Evolutionary conservation across 1,140 invertebrate genomes (phyloP).

Genomic region (Trinorchestia longiramus): DNA sequence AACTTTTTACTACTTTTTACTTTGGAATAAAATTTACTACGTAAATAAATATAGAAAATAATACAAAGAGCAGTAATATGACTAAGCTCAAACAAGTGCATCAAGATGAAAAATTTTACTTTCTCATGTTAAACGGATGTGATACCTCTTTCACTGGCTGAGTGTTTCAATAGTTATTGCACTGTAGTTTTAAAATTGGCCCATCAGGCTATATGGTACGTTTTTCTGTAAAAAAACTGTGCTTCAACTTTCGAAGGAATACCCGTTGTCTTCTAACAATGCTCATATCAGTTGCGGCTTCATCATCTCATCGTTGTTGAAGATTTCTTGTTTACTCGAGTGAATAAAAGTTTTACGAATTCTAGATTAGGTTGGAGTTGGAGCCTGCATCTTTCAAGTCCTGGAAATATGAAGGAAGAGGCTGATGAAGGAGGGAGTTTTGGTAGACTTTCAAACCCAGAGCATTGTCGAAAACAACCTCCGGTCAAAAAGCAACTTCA

Average conservation of each 20-base stretch:
- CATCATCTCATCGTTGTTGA: neutral
- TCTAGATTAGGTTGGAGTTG: neutral
- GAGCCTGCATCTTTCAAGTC: neutral
- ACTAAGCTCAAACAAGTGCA: neutral
- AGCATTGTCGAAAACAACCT: neutral
- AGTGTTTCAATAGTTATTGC: neutral
- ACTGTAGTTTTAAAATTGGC: neutral
- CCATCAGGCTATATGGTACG: neutral
- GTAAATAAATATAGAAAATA: neutral
- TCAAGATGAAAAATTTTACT: too few relatives aligned
- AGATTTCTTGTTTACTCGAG: neutral
- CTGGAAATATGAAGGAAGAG: neutral
- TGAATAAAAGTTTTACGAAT: neutral
- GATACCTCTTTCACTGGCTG: neutral
- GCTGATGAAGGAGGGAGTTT: neutral
- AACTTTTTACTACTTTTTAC: too few relatives aligned
- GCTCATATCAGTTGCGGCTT: neutral
- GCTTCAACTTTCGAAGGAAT: neutral
- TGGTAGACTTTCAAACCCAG: neutral
- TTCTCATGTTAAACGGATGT: neutral
- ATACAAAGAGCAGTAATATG: neutral
- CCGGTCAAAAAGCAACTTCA: neutral
- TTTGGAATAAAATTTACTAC: too few relatives aligned
- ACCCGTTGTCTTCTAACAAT: neutral
- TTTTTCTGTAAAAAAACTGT: too few relatives aligned